phyloP scores from a whole-genome alignment of 2,113 vertebrate genomes.

The Onychostruthus taczanowskii region DNA sequence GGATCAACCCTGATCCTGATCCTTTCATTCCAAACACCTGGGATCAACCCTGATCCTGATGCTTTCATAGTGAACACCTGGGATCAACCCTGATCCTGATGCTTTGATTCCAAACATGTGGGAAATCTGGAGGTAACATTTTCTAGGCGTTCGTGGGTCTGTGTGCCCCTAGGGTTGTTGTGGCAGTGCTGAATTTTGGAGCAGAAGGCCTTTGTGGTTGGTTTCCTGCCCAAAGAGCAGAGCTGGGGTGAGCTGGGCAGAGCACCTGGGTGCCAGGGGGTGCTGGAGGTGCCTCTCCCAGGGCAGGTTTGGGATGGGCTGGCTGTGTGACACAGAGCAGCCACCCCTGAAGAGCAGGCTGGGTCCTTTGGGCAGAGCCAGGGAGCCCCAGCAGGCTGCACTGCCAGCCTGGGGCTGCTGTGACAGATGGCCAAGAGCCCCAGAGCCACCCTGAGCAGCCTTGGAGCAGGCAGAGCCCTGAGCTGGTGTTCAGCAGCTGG shows the following conservation, averaged over 20 bases:
- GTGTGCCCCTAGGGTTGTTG: background rate
- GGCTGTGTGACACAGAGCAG: background rate
- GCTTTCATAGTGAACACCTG: background rate
- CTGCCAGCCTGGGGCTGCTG: background rate
- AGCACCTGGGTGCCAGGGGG: background rate
- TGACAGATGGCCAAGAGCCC: background rate
- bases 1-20: background rate
- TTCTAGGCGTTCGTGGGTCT: fast-evolving
- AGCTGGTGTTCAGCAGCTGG: background rate
- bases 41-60: background rate
- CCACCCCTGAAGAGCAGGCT: too few species aligned
- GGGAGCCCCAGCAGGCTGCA: background rate
- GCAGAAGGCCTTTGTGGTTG: background rate
- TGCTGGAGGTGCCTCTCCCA: background rate
- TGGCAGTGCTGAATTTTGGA: background rate
- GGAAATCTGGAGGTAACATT: background rate
- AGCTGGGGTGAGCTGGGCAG: background rate
- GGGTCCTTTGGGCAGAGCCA: background rate
- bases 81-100: background rate
- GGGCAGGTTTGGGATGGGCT: background rate
- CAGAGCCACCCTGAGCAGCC: background rate
- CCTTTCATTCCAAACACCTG: background rate
- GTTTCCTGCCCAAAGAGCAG: background rate
- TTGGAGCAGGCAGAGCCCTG: background rate
- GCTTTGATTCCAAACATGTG: background rate